Percentiles rank a stretch among this genome's conserved stretches.
These are phyloP conservation scores for Drosophila acutilabella DNA, from an alignment of 2,888 invertebrate genomes.

Conservation along the genomic window DNA sequence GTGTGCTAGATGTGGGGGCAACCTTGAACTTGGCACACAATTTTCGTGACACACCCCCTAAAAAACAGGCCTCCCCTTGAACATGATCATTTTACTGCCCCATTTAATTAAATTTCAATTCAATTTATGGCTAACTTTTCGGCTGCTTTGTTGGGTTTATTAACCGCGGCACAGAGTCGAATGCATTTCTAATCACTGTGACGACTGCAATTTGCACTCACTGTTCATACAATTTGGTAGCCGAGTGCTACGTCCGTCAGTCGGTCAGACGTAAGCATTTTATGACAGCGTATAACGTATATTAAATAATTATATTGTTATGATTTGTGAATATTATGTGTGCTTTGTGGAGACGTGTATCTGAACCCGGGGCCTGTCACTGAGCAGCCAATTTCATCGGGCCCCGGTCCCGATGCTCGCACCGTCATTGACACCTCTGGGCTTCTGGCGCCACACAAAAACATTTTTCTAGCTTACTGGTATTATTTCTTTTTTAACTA, in stretches of 20 bases:
- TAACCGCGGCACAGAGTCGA: background rate
- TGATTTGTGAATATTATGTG: conserved; percentile 23
- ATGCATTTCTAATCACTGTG: background rate
- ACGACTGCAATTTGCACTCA: conserved; percentile 9
- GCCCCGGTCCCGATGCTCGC: conserved; percentile 54
- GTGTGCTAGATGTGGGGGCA: conserved; percentile 13
- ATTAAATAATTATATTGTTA: conserved; percentile 29
- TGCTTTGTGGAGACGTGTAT: background rate
- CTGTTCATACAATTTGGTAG: background rate
- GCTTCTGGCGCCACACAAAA: background rate
- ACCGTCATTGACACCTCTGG: background rate
- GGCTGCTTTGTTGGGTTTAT: background rate
- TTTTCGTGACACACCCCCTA: background rate
- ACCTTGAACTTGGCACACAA: conserved; percentile 53
- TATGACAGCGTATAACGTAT: conserved; percentile 31
- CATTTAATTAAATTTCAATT: too few relatives aligned
- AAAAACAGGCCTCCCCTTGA: background rate
- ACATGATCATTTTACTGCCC: too few relatives aligned
- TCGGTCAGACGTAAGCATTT: conserved; percentile 1
- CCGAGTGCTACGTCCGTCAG: background rate
- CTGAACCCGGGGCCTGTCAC: conserved; percentile 49
- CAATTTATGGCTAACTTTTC: background rate
- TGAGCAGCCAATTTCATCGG: conserved; percentile 48
- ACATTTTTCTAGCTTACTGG: too few relatives aligned
- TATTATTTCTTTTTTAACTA: too few relatives aligned